Conservation (phyloP, 2,888 invertebrate species). For the Quadroppia sp. region DNA sequence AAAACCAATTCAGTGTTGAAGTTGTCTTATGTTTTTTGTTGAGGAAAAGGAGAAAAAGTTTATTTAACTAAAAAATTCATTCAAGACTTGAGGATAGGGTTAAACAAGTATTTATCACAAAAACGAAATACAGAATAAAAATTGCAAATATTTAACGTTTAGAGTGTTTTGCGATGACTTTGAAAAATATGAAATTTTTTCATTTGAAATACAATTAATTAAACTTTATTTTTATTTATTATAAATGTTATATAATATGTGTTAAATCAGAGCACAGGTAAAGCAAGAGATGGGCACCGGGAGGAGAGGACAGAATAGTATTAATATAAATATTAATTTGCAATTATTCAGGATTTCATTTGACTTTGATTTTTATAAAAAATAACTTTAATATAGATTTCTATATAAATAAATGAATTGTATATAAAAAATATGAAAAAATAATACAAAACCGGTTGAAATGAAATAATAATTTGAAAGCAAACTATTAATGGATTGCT, state of each 20-base stretch:
- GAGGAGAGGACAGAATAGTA: background rate
- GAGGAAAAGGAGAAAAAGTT: background rate
- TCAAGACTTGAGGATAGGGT: background rate
- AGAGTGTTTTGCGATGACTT: background rate
- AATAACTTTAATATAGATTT: background rate
- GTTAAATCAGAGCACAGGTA: background rate
- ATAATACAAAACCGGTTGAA: background rate
- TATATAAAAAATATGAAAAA: background rate
- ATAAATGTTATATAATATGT: background rate
- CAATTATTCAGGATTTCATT: background rate
- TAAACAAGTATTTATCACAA: background rate
- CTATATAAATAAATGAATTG: background rate
- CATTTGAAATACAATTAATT: background rate
- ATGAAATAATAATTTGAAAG: background rate
- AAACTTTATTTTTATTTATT: constrained; percentile 8
- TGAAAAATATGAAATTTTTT: background rate
- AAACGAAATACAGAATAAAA: background rate
- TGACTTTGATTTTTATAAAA: background rate
- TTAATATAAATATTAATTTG: constrained; percentile 8
- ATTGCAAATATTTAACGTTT: background rate
- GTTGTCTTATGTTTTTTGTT: background rate
- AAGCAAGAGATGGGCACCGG: background rate
- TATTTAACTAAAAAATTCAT: background rate
- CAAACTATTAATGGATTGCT: background rate
- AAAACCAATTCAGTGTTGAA: background rate